A percentile compares a stretch with the other conserved stretches of the same genome.
These are phyloP conservation scores for Pipistrellus pygmaeus DNA, from an alignment of 2,797 vertebrate genomes.

Conservation along the genomic window DNA sequence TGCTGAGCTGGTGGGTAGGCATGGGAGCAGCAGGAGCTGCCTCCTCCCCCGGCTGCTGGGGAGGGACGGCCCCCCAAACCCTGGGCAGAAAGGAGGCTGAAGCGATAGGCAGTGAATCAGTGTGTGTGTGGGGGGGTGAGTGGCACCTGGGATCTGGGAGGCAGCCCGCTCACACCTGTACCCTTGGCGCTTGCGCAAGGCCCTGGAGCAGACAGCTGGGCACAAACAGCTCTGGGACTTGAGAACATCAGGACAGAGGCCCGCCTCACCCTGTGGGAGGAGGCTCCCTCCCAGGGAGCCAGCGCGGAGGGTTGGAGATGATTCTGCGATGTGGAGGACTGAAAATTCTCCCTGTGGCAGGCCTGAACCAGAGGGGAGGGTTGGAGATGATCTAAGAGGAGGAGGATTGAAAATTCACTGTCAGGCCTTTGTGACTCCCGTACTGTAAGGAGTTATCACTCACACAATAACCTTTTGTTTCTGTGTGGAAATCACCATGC, in stretches of 20 bases:
- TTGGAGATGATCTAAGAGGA: background rate
- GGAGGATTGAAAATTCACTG: background rate
- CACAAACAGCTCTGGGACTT: background rate
- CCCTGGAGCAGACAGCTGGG: conserved; percentile 14
- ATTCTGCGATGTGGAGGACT: background rate
- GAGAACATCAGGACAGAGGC: background rate
- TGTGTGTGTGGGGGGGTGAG: conserved; percentile 25
- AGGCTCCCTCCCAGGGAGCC: background rate
- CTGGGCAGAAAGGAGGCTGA: conserved; percentile 62
- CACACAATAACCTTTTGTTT: conserved; percentile 58
- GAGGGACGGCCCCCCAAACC: background rate
- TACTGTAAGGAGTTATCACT: background rate
- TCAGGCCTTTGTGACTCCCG: background rate
- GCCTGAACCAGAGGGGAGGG: background rate
- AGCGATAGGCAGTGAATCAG: conserved; percentile 61
- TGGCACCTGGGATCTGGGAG: conserved; percentile 46
- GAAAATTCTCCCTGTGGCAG: background rate
- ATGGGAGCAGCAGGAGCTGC: background rate
- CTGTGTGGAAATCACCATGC: conserved; percentile 20
- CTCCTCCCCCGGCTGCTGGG: background rate
- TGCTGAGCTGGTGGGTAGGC: too few relatives aligned
- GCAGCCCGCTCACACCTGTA: conserved; percentile 64
- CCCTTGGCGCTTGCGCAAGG: conserved; percentile 39
- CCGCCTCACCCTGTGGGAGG: background rate
- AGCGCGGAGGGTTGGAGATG: background rate